Evolutionary conservation across 2,888 invertebrate species (phyloP), one percentile per base, ranked within the genome.

Genomic region (Deilephila elpenor): DNA sequence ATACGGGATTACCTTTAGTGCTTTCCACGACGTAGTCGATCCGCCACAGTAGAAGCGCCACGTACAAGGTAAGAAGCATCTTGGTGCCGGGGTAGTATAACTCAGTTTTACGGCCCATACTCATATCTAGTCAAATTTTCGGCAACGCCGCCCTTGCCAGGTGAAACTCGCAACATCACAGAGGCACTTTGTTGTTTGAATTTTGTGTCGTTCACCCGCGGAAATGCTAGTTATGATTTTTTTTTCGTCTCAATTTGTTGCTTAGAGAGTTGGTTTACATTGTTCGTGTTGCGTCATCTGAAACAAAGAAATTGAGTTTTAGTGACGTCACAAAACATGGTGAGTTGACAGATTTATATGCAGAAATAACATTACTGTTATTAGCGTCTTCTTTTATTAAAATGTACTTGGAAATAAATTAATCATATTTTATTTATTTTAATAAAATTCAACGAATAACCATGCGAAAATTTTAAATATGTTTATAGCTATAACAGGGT

Each of bases 11-110:
- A 94, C 94, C 94, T 93, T 92, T 94, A 75, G 92, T 91, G 82
- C 93, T 93, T 80, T 93, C 94, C 77, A 92, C 94, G 80, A 90
- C 89, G 78, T 89, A 90, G 88, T 93, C 93, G 78, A 93, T 86
- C 84, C 91, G 90, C 92, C 92, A 93, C 77, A 94, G 90, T 81
- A 94, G 89, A 79, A 94, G 79, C 72, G 90, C 90, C 73, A 88
- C 84, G 83, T 90, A 93, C 72, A 92, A 75, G 74, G 90, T 91
- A 77, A 92, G 88, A 75, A 93, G 86, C 93, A 94, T 93, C 85
- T 93, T 94, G 91, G 87, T 82, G 78, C 86, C 82, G 76, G 78
- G 85, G 82, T 81, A 78, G 80, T 84, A 88, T 83, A 87, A 86
- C 83, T 89, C 88, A 83, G 82, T 85, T 88, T 91, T 91, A 93